Evolutionary conservation across 2,888 invertebrate genomes (phyloP).

Genomic region (Callosobruchus maculatus): DNA sequence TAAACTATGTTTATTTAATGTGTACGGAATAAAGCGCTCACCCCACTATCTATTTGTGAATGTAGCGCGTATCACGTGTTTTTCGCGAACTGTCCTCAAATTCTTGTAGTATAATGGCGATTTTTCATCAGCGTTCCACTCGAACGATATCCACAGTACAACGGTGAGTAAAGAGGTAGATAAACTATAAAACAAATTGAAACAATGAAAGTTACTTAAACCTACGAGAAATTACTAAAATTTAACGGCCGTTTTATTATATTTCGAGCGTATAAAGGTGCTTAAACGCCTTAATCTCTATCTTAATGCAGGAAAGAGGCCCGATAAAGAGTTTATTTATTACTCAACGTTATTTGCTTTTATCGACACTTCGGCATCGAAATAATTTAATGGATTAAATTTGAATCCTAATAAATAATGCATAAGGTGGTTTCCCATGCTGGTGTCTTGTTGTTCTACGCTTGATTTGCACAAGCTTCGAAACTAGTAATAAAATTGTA

Average conservation of each 20-base stretch:
- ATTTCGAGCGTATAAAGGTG: conserved; percentile 1
- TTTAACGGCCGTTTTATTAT: conserved; percentile 14
- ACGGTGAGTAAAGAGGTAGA: not conserved
- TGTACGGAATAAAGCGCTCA: too few relatives aligned
- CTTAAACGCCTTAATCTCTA: not conserved
- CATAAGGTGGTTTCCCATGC: not conserved
- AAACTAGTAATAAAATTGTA: too few relatives aligned
- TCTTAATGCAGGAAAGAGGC: not conserved
- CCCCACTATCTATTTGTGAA: too few relatives aligned
- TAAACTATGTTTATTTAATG: too few relatives aligned
- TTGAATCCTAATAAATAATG: not conserved
- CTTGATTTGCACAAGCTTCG: not conserved
- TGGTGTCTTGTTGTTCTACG: not conserved
- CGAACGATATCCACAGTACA: not conserved
- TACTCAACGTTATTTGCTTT: not conserved
- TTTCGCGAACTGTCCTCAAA: not conserved
- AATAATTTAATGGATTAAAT: not conserved
- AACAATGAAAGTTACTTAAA: conserved; percentile 18
- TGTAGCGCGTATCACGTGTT: too few relatives aligned
- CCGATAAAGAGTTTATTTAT: conserved; percentile 1
- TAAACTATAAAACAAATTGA: conserved; percentile 4
- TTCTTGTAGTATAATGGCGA: not conserved
- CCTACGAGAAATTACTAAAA: conserved; percentile 11
- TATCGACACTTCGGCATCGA: not conserved
- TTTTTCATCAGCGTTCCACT: not conserved